Percentiles rank a stretch among this genome's conserved stretches.
These are phyloP conservation scores for Orchesella cincta DNA, from an alignment of 1,140 invertebrate species.

Conservation along the genomic window DNA sequence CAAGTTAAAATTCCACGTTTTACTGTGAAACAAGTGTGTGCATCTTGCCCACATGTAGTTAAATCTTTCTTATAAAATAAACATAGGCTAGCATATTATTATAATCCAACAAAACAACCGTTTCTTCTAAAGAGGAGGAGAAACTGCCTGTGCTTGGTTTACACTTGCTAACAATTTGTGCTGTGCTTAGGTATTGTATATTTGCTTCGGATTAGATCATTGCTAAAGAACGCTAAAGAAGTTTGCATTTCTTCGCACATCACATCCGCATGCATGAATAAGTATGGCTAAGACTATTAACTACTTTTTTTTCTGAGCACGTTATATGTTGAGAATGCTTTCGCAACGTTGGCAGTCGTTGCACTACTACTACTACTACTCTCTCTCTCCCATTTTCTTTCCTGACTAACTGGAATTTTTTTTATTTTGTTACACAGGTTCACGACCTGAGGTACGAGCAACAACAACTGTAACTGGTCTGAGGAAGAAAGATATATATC, in stretches of 20 bases:
- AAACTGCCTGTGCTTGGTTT: too few species aligned
- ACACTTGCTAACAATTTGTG: background rate
- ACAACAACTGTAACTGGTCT: background rate
- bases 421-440: slow-evolving; percentile 24
- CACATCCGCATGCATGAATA: slow-evolving; percentile 5
- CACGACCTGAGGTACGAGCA: slow-evolving; percentile 13
- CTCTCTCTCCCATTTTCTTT: background rate
- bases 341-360: background rate
- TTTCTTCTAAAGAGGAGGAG: too few species aligned
- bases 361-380: background rate
- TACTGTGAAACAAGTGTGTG: background rate
- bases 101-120: too few species aligned
- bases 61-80: background rate
- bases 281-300: slow-evolving; percentile 23
- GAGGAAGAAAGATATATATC: background rate
- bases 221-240: background rate
- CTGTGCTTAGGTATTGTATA: background rate
- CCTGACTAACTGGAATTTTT: slow-evolving; percentile 27
- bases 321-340: background rate
- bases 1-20: slow-evolving; percentile 18
- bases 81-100: too few species aligned
- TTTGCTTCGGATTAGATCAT: slow-evolving; percentile 18
- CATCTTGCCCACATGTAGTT: slow-evolving; percentile 1
- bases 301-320: slow-evolving; percentile 4
- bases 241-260: slow-evolving; percentile 9